Evolutionary conservation across 2,113 vertebrate genomes (phyloP).

Genomic region (Tragelaphus scriptus): DNA sequence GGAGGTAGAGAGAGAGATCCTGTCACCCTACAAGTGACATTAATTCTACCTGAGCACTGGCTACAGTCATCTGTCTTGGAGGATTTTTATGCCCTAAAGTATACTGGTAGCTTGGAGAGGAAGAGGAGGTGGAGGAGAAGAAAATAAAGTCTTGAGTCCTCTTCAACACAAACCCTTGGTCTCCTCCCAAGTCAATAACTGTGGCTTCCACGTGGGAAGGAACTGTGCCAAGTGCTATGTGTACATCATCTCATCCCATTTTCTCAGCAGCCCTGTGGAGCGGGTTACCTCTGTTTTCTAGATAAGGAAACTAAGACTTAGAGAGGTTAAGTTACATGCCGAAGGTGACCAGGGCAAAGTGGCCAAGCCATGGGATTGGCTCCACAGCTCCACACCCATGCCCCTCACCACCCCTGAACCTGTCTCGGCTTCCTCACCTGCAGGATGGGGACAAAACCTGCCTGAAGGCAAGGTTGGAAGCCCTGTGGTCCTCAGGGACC

Average conservation of each 20-base stretch:
- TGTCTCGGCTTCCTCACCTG: not conserved
- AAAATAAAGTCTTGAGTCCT: not conserved
- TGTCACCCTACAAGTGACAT: accelerated
- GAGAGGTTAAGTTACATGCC: not conserved
- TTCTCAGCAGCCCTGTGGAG: not conserved
- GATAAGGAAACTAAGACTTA: not conserved
- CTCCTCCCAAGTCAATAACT: not conserved
- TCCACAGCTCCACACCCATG: not conserved
- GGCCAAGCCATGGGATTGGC: not conserved
- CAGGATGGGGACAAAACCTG: not conserved
- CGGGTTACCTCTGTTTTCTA: not conserved
- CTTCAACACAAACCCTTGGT: not conserved
- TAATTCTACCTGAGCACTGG: not conserved
- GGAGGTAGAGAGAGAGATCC: not conserved
- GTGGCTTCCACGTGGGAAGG: not conserved
- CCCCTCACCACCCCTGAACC: not conserved
- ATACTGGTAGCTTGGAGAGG: not conserved
- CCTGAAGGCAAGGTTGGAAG: not conserved
- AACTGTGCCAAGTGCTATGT: not conserved
- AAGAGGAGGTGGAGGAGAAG: not conserved
- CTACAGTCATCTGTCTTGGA: not conserved
- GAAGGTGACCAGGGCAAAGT: not conserved
- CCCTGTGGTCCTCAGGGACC: not conserved
- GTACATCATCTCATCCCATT: accelerated
- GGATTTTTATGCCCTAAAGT: not conserved